These are phyloP conservation scores for Rhagoletis zephyria DNA, from an alignment of 1,140 invertebrate genomes.

Conservation along the genomic window DNA sequence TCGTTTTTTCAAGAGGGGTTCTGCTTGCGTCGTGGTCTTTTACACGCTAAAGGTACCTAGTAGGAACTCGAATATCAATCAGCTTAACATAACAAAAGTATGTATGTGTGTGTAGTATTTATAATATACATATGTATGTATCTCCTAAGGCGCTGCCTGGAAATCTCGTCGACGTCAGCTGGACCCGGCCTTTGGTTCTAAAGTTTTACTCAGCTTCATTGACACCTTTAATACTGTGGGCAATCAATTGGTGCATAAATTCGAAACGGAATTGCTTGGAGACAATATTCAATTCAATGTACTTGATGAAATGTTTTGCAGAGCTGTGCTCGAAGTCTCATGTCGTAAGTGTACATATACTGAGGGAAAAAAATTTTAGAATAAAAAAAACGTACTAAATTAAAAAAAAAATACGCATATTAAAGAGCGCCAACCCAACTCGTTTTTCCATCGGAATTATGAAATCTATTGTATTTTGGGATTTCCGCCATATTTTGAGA, in stretches of 20 bases:
- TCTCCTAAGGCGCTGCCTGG: constrained; percentile 64
- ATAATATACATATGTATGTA: too few species aligned
- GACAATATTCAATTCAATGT: constrained; percentile 59
- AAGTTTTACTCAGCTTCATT: constrained; percentile 67
- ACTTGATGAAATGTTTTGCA: constrained; percentile 68
- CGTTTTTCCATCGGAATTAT: too few species aligned
- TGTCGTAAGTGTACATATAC: constrained; percentile 63
- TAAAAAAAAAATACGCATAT: too few species aligned
- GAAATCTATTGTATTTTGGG: too few species aligned
- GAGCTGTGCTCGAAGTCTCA: constrained; percentile 68
- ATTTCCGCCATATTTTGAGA: too few species aligned
- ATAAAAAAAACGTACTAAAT: too few species aligned
- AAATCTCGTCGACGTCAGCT: constrained; percentile 68
- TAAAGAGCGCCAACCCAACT: too few species aligned
- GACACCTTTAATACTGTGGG: constrained; percentile 67
- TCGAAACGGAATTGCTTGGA: constrained; percentile 36
- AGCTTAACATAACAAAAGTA: too few species aligned
- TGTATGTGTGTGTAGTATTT: too few species aligned
- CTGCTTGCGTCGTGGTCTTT: constrained; percentile 64
- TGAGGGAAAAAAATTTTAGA: too few species aligned
- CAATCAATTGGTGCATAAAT: constrained; percentile 66
- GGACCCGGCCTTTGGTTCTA: constrained; percentile 70
- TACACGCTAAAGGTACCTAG: constrained; percentile 65
- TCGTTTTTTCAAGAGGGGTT: constrained; percentile 71
- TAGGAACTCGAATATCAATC: too few species aligned